Evolutionary conservation across 2,888 invertebrate genomes (phyloP), one percentile per base, ranked within the genome.

Genomic region (Lithophane ornitopus): DNA sequence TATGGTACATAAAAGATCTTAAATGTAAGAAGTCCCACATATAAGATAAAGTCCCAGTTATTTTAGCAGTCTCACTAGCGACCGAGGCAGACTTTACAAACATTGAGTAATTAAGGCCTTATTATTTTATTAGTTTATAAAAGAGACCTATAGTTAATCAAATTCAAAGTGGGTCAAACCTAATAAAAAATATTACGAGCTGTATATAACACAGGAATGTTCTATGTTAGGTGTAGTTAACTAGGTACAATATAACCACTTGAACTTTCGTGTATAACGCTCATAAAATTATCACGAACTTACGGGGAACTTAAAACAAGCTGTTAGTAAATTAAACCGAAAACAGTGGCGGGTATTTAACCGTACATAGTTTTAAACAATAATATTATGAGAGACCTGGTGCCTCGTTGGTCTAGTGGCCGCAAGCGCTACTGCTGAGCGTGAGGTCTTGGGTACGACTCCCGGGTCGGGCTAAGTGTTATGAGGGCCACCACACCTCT

Each of bases 251-350:
- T 88, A 88, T 87, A 91, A 89, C 90, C 88, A 89, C 91, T 93
- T 91, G 87, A 93, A 92, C 89, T 93, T 94, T 94, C 95, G 95
- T 95, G 95, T 93, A 91, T 93, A 94, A 89, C 89, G 89, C 92
- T 92, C 94, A 90, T 95, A 94, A 95, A 95, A 95, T 94, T 95
- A 94, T 93, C 93, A 92, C 92, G 83, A 88, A 94, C 90, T 94
- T 93, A 93, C 91, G 91, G 90, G 89, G 88, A 89, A 93, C 91
- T 93, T 92, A 92, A 93, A 94, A 94, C 92, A 93, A 94, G 92
- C 92, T 92, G 92, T 92, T 93, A 88, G 91, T 93, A 93, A 94
- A 94, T 93, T 94, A 93, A 93, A 92, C 92, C 91, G 89, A 90
- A 89, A 91, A 90, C 89, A 86, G 85, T 88, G 80, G 85, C 79